Evolutionary conservation across 2,797 vertebrate genomes (phyloP).

Genomic region (Amphiprion clarkii): DNA sequence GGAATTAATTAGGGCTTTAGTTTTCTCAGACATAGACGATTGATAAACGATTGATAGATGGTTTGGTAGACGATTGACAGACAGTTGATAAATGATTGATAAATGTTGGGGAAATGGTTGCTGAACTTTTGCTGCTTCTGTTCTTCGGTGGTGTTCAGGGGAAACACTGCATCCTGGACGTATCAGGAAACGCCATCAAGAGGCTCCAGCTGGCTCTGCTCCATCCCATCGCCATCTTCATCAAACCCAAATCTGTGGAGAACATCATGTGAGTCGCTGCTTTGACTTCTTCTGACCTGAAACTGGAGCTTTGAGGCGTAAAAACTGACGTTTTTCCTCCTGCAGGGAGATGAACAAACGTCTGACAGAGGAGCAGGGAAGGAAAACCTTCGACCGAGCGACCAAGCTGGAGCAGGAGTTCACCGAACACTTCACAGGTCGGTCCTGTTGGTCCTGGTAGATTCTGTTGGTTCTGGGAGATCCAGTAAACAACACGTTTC

Average conservation of each 20-base stretch:
- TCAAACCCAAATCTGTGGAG: constrained; percentile 97
- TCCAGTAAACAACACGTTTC: too few species aligned
- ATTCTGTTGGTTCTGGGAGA: too few species aligned
- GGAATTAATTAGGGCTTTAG: too few species aligned
- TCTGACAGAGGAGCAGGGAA: constrained; percentile 94
- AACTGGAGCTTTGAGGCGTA: too few species aligned
- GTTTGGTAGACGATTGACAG: too few species aligned
- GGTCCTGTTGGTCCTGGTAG: too few species aligned
- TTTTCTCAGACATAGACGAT: too few species aligned
- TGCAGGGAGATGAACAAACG: constrained; percentile 99
- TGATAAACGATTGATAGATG: too few species aligned
- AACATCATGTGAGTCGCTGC: constrained; percentile 93
- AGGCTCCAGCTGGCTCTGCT: constrained; percentile 95
- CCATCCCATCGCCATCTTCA: constrained; percentile 95
- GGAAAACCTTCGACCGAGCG: constrained; percentile 95
- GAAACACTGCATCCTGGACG: constrained; percentile 98
- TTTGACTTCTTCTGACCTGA: neutral
- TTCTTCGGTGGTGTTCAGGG: constrained; percentile 81
- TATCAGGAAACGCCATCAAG: constrained; percentile 98
- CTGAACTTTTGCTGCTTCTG: neutral
- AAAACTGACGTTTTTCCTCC: neutral
- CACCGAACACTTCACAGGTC: constrained; percentile 98
- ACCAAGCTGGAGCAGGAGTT: constrained; percentile 97
- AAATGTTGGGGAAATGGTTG: neutral
- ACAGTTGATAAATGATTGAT: too few species aligned